phyloP scores from a whole-genome alignment of 2,797 vertebrate species.

The Brachyrhaphis roseni region DNA sequence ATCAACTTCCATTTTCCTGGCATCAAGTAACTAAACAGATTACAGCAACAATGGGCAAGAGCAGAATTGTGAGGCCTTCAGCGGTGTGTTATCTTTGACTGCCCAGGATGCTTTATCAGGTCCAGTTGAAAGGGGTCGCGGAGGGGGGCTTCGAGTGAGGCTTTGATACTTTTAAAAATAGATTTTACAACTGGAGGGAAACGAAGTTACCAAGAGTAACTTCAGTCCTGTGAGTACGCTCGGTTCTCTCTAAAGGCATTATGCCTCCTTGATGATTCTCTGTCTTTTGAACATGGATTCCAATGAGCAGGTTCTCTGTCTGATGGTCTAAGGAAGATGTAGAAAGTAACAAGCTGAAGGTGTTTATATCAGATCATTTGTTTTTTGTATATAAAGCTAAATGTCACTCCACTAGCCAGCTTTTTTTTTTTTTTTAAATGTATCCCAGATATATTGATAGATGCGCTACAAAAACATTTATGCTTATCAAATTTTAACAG shows the following conservation, averaged over 20 bases:
- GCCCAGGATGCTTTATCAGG: constrained; percentile 55
- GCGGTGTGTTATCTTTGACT: constrained; percentile 61
- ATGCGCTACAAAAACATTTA: too few relatives aligned
- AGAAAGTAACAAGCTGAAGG: background rate
- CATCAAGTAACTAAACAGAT: constrained; percentile 68
- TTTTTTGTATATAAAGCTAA: background rate
- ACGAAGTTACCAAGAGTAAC: constrained; percentile 29
- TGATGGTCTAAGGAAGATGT: constrained; percentile 7
- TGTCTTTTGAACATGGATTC: constrained; percentile 3
- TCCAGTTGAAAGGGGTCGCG: constrained; percentile 22
- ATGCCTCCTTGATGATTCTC: constrained; percentile 9
- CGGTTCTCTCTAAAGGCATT: constrained; percentile 23
- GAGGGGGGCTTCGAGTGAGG: constrained; percentile 11
- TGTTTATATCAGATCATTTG: background rate
- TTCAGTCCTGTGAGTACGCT: constrained; percentile 2
- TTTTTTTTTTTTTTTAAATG: background rate
- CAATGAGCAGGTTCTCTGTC: background rate
- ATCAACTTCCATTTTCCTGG: constrained; percentile 65
- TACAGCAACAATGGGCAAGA: constrained; percentile 51
- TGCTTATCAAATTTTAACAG: too few relatives aligned
- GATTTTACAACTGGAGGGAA: constrained; percentile 26
- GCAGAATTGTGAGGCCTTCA: constrained; percentile 48
- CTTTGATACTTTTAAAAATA: constrained; percentile 49
- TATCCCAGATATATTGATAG: too few relatives aligned
- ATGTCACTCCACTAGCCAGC: background rate